Evolutionary conservation across 1,140 invertebrate species (phyloP), one percentile per base, ranked within the genome.

Genomic region (Orchesella cincta): DNA sequence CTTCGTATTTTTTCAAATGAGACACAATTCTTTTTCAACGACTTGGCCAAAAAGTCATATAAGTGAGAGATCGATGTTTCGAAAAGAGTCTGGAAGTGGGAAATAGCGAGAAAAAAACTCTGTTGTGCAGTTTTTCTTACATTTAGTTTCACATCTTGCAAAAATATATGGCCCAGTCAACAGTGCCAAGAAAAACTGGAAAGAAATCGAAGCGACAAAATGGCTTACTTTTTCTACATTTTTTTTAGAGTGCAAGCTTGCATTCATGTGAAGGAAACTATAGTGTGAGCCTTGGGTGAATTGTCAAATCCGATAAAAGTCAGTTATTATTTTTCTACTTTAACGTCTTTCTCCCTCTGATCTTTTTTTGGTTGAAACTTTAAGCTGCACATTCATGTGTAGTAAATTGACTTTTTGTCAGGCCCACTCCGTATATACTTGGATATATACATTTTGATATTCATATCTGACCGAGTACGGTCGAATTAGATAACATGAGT

Each of bases 281-380:
- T 8, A 46, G 39, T 46, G 39, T 46, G 39, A 46, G 18, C 39
- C 39, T 18, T 46, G 52, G 14, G 52, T 57, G 52, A 23, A 57
- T 57, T 57, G 52, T 57, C 52, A 57, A 57, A 57, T 57, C 52
- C 52, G 52, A 57, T 57, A 26, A 57, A 57, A 57, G 39, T 46
- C 39, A 46, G 39, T n/a, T n/a, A n/a, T 46, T 46, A 57, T 57
- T n/a, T 57, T 57, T 57, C 52, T 57, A 14, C 52, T 57, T 57
- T 57, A 57, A 57, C 52, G 52, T 57, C 39, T 57, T 57, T 12
- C 12, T 57, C 23, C 52, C 23, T 23, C 23, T 18, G 3, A 14
- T n/a, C 5, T 57, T 57, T 18, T n/a, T 23, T 57, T 57, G 23
- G 8, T 23, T 46, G 5, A 46, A 5, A 5, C 18, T 46, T 18